Conservation (phyloP, 1,140 invertebrate genomes). For the Nymphalis io region DNA sequence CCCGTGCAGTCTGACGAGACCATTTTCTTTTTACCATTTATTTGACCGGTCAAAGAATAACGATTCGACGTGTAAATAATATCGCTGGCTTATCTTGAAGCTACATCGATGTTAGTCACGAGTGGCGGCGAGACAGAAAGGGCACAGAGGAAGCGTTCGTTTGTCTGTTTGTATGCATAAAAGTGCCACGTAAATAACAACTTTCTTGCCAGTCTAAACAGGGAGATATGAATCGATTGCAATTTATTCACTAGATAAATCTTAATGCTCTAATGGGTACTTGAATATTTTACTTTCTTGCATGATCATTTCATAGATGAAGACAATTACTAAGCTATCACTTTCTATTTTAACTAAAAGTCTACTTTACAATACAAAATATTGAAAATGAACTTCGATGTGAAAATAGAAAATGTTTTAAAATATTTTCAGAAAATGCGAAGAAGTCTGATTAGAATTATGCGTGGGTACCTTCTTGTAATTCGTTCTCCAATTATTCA, state of each 20-base stretch:
- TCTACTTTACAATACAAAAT: not conserved
- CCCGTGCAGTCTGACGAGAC: not conserved
- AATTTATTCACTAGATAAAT: constrained; percentile 17
- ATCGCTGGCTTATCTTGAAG: constrained; percentile 61
- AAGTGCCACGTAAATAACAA: constrained; percentile 60
- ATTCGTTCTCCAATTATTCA: too few species aligned
- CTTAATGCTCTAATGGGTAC: constrained; percentile 12
- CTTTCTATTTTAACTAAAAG: not conserved
- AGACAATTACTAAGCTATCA: not conserved
- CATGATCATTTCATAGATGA: not conserved
- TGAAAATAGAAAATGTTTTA: too few species aligned
- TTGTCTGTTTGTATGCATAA: constrained; percentile 61
- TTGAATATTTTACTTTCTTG: constrained; percentile 13
- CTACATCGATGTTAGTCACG: constrained; percentile 69
- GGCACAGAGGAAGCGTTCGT: constrained; percentile 53
- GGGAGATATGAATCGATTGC: constrained; percentile 31
- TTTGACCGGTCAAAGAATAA: constrained; percentile 29
- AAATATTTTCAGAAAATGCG: too few species aligned
- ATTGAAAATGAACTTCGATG: too few species aligned
- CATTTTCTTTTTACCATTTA: constrained; percentile 21
- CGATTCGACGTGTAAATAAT: constrained; percentile 66
- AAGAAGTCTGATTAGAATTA: too few species aligned
- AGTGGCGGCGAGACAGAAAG: constrained; percentile 65
- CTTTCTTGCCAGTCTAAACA: constrained; percentile 37
- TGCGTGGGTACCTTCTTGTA: too few species aligned